Conservation (phyloP, 1,140 invertebrate species). For the Augochlora pura region DNA sequence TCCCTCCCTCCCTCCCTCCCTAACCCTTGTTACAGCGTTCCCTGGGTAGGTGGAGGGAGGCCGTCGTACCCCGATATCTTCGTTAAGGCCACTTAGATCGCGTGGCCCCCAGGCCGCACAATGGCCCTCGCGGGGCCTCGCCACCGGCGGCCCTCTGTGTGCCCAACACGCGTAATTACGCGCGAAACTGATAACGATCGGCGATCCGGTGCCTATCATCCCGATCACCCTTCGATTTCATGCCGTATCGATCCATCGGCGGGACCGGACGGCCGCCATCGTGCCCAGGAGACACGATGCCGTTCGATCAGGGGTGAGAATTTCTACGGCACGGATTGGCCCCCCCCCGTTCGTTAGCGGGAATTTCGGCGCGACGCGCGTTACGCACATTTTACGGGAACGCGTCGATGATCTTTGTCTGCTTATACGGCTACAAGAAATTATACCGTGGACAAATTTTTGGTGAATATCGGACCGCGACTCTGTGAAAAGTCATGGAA, state of each 20-base stretch:
- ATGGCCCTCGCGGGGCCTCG: conserved; percentile 42
- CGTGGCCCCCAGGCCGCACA: conserved; percentile 40
- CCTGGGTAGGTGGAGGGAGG: too few relatives aligned
- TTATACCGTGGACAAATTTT: conserved; percentile 18
- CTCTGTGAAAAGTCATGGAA: too few relatives aligned
- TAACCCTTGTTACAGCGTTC: too few relatives aligned
- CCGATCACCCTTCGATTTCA: conserved; percentile 74
- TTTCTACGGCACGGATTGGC: conserved; percentile 52
- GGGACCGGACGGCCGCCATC: too few relatives aligned
- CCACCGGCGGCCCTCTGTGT: conserved; percentile 60
- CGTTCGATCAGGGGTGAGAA: conserved; percentile 53
- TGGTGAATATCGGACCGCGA: conserved; percentile 38
- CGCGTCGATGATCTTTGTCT: too few relatives aligned
- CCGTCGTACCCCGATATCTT: conserved; percentile 48
- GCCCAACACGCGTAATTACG: conserved; percentile 79
- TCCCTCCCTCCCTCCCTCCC: not conserved
- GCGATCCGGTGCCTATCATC: conserved; percentile 72
- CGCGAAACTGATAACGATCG: conserved; percentile 79
- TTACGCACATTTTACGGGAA: conserved; percentile 20
- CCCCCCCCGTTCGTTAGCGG: conserved; percentile 61
- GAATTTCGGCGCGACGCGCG: conserved; percentile 39
- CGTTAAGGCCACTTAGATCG: conserved; percentile 43
- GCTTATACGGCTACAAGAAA: too few relatives aligned
- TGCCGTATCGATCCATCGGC: conserved; percentile 78
- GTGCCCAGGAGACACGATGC: too few relatives aligned